A percentile compares a stretch with the other conserved stretches of the same genome.
Evolutionary conservation across 2,797 vertebrate genomes (phyloP).

Genomic region (Netta rufina): DNA sequence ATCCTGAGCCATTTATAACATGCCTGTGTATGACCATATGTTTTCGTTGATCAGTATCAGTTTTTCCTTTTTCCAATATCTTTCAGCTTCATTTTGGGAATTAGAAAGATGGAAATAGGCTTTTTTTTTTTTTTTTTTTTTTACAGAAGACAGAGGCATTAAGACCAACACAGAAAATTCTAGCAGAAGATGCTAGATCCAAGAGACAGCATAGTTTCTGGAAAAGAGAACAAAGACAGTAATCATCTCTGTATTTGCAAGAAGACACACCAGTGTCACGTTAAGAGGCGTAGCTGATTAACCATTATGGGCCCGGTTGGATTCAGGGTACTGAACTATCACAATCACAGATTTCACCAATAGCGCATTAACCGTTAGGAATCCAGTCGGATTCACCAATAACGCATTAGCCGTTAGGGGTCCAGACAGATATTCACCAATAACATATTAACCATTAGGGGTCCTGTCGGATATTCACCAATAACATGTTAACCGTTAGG

Average conservation of each 20-base stretch:
- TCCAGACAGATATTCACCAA: too few relatives aligned
- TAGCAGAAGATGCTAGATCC: not conserved
- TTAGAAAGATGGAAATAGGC: accelerated
- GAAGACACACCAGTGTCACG: not conserved
- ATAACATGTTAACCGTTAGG: too few relatives aligned
- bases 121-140: not conserved
- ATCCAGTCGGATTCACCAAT: too few relatives aligned
- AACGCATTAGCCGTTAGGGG: too few relatives aligned
- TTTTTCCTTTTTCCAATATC: not conserved
- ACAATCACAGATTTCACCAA: too few relatives aligned
- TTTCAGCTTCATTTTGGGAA: not conserved
- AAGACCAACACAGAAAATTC: not conserved
- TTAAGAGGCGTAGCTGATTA: too few relatives aligned
- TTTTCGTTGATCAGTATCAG: not conserved
- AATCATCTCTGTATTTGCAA: too few relatives aligned
- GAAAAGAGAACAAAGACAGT: not conserved
- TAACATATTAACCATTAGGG: too few relatives aligned
- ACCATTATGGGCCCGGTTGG: too few relatives aligned
- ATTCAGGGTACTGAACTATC: too few relatives aligned
- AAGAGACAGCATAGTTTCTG: not conserved
- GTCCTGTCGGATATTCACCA: too few relatives aligned
- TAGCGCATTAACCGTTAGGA: too few relatives aligned
- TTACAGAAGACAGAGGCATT: not conserved
- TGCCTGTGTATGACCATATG: not conserved
- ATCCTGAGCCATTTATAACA: not conserved